Evolutionary conservation across 2,113 vertebrate species (phyloP).

Genomic region (Eubucco bourcierii): DNA sequence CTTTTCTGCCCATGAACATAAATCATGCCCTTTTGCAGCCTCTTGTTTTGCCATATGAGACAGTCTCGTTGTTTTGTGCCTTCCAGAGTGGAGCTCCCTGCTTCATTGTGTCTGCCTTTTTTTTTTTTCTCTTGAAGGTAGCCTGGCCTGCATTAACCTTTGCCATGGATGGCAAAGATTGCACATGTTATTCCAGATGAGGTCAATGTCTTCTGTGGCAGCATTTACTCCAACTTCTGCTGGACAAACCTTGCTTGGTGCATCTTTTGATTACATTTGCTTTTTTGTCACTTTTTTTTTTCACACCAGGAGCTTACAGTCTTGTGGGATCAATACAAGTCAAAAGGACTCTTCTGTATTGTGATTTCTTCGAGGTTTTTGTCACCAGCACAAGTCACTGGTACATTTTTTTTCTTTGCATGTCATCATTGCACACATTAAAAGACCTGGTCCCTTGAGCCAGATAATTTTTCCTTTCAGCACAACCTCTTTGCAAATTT

Average conservation of each 20-base stretch:
- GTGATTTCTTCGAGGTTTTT: neutral
- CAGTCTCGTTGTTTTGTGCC: neutral
- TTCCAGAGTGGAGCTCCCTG: neutral
- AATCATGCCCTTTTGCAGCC: neutral
- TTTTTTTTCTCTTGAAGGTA: neutral
- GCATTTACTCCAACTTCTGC: neutral
- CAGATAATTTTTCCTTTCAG: slow-evolving; percentile 17
- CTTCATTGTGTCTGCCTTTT: neutral
- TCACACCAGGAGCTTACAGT: neutral
- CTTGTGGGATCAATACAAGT: neutral
- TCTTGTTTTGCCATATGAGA: neutral
- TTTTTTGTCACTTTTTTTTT: neutral
- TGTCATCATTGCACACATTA: neutral
- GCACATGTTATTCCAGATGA: neutral
- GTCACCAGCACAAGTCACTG: neutral
- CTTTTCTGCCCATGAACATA: neutral
- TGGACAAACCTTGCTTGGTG: neutral
- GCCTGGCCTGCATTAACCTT: neutral
- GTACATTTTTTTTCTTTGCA: neutral
- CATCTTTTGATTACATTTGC: neutral
- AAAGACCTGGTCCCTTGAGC: neutral
- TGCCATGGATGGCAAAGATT: neutral
- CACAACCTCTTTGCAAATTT: neutral
- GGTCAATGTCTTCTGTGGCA: neutral
- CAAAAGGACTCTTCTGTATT: neutral